Evolutionary conservation across 2,113 vertebrate species (phyloP), one percentile per base, ranked within the genome.

Genomic region (Cynopterus brachyotis): DNA sequence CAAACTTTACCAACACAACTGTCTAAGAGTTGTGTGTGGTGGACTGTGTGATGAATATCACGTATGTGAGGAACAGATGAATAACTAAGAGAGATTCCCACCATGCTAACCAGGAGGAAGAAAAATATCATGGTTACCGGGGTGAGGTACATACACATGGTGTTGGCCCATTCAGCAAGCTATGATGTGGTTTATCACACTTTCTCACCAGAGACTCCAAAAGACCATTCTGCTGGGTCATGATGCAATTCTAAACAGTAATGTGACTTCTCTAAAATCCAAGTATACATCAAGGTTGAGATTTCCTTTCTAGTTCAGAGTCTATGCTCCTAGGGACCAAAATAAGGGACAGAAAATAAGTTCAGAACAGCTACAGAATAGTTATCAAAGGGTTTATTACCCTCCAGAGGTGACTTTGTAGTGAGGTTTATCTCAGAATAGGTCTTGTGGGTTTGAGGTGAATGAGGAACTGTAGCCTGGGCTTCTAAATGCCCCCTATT

Each of bases 361-460:
- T 50, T 37, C 37, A 37, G 24, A 80, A 76, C 7, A 91, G 10
- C 4, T 19, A 7, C 13, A 30, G n/a, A 85, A 47, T 59, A 75
- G 6, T 62, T 72, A 57, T 17, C 30, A 37, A 59, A 64, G 40
- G 55, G 8, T 15, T 32, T 62, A 15, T 47, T 90, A 15, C 16
- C n/a, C 8, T 62, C 16, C 32, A 22, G 73, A 85, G 28, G 12
- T 35, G 42, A 55, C 6, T 64, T 50, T 50, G 32, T 20, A 40
- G 20, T 11, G n/a, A 81, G 12, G 40, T 37, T 70, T 22, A 17
- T 26, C 42, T 50, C 35, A 30, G 9, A 4, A 9, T 4, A 85
- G n/a, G 24, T 59, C 45, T 24, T 47, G 1, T 5, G 22, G 2
- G 0, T 16, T 0, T 28, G 37, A 2, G 13, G 26, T n/a, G 30